Conservation (phyloP, 2,888 invertebrate genomes). For the Xestoiulus laeticollis region DNA sequence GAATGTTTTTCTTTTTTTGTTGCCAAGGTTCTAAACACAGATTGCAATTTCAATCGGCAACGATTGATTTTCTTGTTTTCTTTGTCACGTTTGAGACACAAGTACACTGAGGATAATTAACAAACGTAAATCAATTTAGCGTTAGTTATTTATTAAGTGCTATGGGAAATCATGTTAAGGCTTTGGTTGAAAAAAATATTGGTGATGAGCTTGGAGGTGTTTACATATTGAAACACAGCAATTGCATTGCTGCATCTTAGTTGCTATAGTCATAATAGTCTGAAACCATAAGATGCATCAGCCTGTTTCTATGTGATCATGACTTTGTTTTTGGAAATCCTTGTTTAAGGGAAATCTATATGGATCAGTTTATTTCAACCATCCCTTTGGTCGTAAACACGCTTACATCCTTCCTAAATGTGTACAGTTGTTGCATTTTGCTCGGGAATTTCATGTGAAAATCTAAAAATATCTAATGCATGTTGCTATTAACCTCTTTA, state of each 20-base stretch:
- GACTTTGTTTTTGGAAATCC: background rate
- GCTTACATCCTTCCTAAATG: background rate
- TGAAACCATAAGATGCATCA: too few relatives aligned
- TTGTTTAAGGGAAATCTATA: background rate
- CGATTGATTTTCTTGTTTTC: background rate
- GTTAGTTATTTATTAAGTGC: too few relatives aligned
- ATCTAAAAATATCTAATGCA: background rate
- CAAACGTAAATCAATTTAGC: background rate
- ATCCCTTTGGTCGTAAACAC: conserved; percentile 5
- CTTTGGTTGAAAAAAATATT: too few relatives aligned
- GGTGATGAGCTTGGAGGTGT: too few relatives aligned
- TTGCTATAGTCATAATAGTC: too few relatives aligned
- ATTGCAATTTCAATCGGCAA: background rate
- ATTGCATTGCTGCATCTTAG: too few relatives aligned
- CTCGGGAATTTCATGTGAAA: background rate
- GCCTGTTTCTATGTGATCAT: too few relatives aligned
- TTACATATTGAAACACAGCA: too few relatives aligned
- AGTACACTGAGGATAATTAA: background rate
- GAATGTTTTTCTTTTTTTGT: background rate
- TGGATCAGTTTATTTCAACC: background rate
- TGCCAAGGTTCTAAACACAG: background rate
- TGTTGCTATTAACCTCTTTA: background rate
- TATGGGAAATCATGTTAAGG: too few relatives aligned
- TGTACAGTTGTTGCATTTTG: conserved; percentile 3
- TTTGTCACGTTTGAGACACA: background rate